Base-by-base conservation (phyloP, 2,113 vertebrate species). In the Ceyx cyanopectus region DNA sequence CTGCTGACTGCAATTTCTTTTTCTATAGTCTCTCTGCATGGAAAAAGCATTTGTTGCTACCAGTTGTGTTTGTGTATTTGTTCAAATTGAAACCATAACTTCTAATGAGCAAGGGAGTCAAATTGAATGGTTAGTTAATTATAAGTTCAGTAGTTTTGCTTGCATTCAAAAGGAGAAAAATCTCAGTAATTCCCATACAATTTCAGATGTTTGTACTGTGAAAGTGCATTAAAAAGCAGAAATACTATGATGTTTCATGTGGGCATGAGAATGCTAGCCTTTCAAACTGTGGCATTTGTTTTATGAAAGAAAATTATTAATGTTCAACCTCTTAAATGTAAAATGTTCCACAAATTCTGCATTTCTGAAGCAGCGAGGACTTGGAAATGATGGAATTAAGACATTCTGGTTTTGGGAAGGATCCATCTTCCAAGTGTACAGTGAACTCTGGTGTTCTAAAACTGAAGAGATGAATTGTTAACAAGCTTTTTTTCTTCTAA, bases 401-500 rank as follows among this genome's bases (percentile, higher is more conserved):
- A 20, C 60, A n/a, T 57, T 66, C 10, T 48, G 3, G 27, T 56
- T 15, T 79, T 90, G 22, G 7, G n/a, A 40, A 67, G 61, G 29
- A 17, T 10, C 4, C 11, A 4, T 80, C 29, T 70, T 73, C 34
- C 34, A 75, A 83, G 48, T 11, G 6, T 27, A 2, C 37, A 37
- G 8, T 45, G 7, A 67, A 17, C 16, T 74, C 70, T 0, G 0
- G 50, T 48, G 34, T 53, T 81, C 80, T 54, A 48, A 66, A 41
- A 18, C 10, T 43, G 32, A 22, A 62, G 46, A 26, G 87, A 60
- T 69, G 7, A 24, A 24, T 81, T 75, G 7, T 72, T 88, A 69
- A 92, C 43, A 23, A 61, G 4, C 30, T 92, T 21, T 51, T 3
- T 89, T 93, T 85, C 24, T 95, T 96, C 80, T 66, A 43, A 75